A percentile compares a stretch with the other conserved stretches of the same genome.
Evolutionary conservation across 1,140 invertebrate species (phyloP).

Genomic region (Bombyx mori): DNA sequence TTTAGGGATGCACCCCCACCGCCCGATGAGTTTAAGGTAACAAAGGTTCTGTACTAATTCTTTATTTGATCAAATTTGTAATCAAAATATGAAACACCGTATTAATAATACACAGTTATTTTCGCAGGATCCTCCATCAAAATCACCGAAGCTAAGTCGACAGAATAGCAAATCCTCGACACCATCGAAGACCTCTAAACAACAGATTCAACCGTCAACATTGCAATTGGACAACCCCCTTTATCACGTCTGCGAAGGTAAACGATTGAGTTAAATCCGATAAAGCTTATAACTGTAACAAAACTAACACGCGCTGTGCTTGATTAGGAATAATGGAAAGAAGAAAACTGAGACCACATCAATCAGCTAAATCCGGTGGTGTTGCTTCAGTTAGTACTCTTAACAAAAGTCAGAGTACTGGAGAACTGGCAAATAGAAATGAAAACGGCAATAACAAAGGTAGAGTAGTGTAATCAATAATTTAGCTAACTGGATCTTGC

Average conservation of each 20-base stretch:
- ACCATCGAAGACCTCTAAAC: slow-evolving; percentile 48
- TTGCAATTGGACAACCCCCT: slow-evolving; percentile 82
- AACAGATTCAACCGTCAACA: slow-evolving; percentile 47
- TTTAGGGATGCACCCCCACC: slow-evolving; percentile 85
- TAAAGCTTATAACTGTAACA: slow-evolving; percentile 28
- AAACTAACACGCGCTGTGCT: slow-evolving; percentile 37
- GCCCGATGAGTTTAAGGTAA: slow-evolving; percentile 78
- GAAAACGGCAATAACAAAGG: slow-evolving; percentile 45
- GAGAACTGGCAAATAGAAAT: slow-evolving; percentile 69
- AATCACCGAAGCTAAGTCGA: slow-evolving; percentile 49
- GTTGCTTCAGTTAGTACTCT: slow-evolving; percentile 53
- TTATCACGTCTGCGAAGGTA: slow-evolving; percentile 84
- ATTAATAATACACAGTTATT: background rate
- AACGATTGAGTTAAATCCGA: slow-evolving; percentile 5
- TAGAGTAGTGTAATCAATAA: background rate
- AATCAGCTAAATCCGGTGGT: slow-evolving; percentile 61
- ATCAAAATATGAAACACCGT: background rate
- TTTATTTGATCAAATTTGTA: background rate
- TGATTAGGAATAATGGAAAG: slow-evolving; percentile 59
- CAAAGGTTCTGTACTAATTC: background rate
- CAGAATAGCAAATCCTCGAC: slow-evolving; percentile 61
- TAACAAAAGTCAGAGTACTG: slow-evolving; percentile 74
- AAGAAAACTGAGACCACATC: slow-evolving; percentile 59
- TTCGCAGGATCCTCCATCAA: slow-evolving; percentile 59
- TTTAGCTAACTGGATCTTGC: background rate